These are phyloP conservation scores for Pristiophorus japonicus DNA, from an alignment of 2,113 vertebrate genomes.

Conservation along the genomic window DNA sequence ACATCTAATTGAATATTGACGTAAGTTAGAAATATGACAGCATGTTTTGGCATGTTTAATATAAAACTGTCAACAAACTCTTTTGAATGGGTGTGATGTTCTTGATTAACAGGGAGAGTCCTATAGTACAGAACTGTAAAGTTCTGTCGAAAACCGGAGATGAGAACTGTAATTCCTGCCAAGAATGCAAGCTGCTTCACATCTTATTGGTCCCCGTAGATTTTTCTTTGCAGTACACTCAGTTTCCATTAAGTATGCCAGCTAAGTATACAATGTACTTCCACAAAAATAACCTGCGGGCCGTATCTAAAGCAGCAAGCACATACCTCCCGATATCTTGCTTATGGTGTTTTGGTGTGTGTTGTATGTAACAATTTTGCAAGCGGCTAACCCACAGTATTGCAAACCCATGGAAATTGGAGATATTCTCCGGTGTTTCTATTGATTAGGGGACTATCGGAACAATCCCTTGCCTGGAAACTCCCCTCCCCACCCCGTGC, in stretches of 20 bases:
- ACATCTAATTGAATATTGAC: background rate
- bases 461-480: background rate
- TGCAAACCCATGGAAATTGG: background rate
- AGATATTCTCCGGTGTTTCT: background rate
- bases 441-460: background rate
- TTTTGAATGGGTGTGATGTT: background rate
- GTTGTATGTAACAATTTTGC: background rate
- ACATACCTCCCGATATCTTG: background rate
- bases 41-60: slow-evolving; percentile 7
- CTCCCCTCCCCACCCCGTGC: too few species aligned
- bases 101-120: background rate
- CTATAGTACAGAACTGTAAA: background rate
- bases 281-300: slow-evolving; percentile 9
- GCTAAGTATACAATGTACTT: slow-evolving; percentile 18
- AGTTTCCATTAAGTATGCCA: background rate
- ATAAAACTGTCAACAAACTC: background rate
- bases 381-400: background rate
- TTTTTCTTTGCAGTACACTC: background rate
- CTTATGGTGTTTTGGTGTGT: background rate
- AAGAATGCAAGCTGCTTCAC: background rate
- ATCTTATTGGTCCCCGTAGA: background rate
- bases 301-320: background rate
- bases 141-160: background rate
- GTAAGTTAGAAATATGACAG: background rate
- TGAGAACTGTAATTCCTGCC: background rate